Percentiles rank a stretch among this genome's conserved stretches.
Evolutionary conservation across 1,140 invertebrate species (phyloP).

Genomic region (Papilio aristodemus): DNA sequence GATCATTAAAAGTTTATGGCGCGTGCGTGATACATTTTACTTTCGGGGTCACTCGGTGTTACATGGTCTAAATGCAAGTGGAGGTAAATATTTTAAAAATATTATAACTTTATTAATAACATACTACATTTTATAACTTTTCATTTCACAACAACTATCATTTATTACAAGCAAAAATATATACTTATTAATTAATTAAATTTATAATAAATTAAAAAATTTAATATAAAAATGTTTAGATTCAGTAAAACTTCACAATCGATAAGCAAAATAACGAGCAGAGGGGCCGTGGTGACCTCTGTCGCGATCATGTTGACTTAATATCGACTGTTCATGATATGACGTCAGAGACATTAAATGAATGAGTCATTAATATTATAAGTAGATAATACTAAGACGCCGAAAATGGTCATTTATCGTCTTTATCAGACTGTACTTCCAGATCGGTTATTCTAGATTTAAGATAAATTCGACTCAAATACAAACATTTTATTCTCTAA

Average conservation of each 20-base stretch:
- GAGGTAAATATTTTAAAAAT: background rate
- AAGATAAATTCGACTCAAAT: background rate
- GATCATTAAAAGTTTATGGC: conserved; percentile 26
- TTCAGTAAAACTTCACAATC: background rate
- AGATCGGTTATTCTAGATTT: background rate
- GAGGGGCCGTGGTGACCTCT: background rate
- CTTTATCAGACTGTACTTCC: background rate
- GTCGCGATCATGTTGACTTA: background rate
- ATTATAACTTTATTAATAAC: background rate
- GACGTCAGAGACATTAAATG: conserved; percentile 11
- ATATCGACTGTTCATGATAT: conserved; percentile 1
- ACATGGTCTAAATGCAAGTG: background rate
- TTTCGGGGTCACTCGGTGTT: conserved; percentile 12
- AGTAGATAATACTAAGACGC: background rate
- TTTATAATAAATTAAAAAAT: too few species aligned
- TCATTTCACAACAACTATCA: too few species aligned
- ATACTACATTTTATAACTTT: background rate
- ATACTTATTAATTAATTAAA: too few species aligned
- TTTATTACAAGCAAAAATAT: too few species aligned
- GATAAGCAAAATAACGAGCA: background rate
- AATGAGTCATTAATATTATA: conserved; percentile 13
- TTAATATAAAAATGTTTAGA: too few species aligned
- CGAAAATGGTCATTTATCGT: background rate
- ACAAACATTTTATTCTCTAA: background rate
- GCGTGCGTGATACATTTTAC: conserved; percentile 15